These are phyloP conservation scores for Syngnathus rostellatus DNA, from an alignment of 2,797 vertebrate genomes.

Conservation along the genomic window DNA sequence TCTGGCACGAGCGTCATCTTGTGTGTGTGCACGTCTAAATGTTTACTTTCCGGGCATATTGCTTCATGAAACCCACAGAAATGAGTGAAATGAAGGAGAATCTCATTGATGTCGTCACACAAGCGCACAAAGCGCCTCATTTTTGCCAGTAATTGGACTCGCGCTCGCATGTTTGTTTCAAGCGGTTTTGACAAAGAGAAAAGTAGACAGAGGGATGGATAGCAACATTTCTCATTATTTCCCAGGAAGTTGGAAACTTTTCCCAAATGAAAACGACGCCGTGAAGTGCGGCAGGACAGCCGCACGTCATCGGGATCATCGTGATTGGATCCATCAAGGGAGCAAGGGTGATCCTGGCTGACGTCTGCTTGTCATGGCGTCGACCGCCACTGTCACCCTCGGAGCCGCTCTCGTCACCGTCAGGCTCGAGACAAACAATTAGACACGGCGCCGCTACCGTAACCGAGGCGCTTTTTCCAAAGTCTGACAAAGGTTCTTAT, in stretches of 20 bases:
- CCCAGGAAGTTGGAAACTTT: slow-evolving; percentile 29
- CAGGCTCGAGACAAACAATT: slow-evolving; percentile 63
- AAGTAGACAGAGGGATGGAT: background rate
- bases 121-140: slow-evolving; percentile 50
- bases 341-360: slow-evolving; percentile 59
- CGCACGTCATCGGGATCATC: slow-evolving; percentile 31
- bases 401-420: slow-evolving; percentile 41
- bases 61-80: slow-evolving; percentile 69
- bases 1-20: slow-evolving; percentile 65
- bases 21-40: slow-evolving; percentile 64
- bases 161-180: slow-evolving; percentile 37
- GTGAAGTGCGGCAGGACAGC: slow-evolving; percentile 1
- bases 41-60: slow-evolving; percentile 64
- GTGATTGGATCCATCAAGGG: slow-evolving; percentile 48
- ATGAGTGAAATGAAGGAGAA: slow-evolving; percentile 57
- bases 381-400: slow-evolving; percentile 60
- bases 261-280: slow-evolving; percentile 28
- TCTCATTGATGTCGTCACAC: slow-evolving; percentile 64
- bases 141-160: slow-evolving; percentile 56
- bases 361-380: slow-evolving; percentile 63
- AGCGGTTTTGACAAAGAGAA: background rate
- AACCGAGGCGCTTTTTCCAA: slow-evolving; percentile 1
- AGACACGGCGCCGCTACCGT: slow-evolving; percentile 43
- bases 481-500: background rate
- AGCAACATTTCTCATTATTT: slow-evolving; percentile 11